Conservation (phyloP, 2,113 vertebrate genomes). For the Diphyllodes magnificus region DNA sequence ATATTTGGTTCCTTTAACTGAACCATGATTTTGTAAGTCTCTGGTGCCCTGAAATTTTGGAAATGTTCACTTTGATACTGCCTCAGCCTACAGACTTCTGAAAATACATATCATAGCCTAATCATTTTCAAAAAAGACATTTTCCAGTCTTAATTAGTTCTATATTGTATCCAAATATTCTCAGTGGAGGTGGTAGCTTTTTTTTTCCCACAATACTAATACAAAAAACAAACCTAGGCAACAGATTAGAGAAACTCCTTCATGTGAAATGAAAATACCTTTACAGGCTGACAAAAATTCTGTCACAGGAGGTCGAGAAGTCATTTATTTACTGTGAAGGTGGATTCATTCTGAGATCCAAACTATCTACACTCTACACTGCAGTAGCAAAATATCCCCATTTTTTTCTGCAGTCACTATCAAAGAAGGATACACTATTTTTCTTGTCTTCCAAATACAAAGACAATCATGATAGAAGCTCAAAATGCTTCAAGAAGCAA, state of each 20-base stretch:
- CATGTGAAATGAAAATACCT: conserved; percentile 41
- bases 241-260: conserved; percentile 22
- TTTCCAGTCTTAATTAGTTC: background rate
- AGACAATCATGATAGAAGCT: conserved; percentile 53
- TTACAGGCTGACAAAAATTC: conserved; percentile 14
- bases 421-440: conserved; percentile 46
- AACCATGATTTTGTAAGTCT: background rate
- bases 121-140: background rate
- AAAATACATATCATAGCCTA: background rate
- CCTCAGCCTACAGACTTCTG: background rate
- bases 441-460: conserved; percentile 36
- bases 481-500: conserved; percentile 68
- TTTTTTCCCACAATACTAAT: background rate
- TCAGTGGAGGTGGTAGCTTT: background rate
- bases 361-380: background rate
- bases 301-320: conserved; percentile 24
- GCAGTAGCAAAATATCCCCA: conserved; percentile 14
- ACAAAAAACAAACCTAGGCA: background rate
- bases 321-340: background rate
- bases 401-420: conserved; percentile 9
- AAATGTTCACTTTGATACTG: background rate
- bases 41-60: background rate
- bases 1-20: background rate
- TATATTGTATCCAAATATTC: background rate
- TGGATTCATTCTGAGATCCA: conserved; percentile 5